Percentiles rank a stretch among this genome's conserved stretches.
Conservation (phyloP, 2,888 invertebrate genomes). For the Dryobota labecula region DNA sequence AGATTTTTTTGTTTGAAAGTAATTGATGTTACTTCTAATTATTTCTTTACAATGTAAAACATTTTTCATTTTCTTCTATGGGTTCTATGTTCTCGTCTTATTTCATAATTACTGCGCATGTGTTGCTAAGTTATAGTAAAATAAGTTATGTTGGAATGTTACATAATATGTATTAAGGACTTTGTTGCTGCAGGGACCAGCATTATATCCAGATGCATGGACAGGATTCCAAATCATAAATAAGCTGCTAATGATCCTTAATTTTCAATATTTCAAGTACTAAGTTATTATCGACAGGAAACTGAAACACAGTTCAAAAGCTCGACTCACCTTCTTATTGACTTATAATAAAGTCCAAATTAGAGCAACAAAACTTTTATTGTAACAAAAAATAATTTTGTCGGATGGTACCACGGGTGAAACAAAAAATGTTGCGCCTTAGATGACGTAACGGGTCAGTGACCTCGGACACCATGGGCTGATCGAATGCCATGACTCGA, state of each 20-base stretch:
- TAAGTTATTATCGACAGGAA: constrained; percentile 33
- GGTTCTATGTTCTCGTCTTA: neutral
- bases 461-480: constrained; percentile 77
- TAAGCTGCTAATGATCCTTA: constrained; percentile 31
- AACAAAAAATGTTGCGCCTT: constrained; percentile 79
- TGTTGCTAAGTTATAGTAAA: neutral
- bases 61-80: neutral
- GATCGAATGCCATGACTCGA: constrained; percentile 78
- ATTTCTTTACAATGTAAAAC: neutral
- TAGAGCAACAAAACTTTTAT: constrained; percentile 49
- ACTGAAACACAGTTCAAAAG: neutral
- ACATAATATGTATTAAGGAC: neutral
- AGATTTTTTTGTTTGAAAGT: constrained; percentile 29
- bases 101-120: constrained; percentile 7
- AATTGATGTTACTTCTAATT: constrained; percentile 28
- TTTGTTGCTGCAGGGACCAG: neutral
- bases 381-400: constrained; percentile 68
- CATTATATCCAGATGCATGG: neutral
- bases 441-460: constrained; percentile 85
- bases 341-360: constrained; percentile 42
- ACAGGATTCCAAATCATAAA: neutral
- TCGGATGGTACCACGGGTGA: constrained; percentile 62
- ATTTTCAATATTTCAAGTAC: constrained; percentile 50
- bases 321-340: neutral
- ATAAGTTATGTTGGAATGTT: neutral